Base-by-base conservation (phyloP, 2,113 vertebrate species). In the Sus scrofa region DNA sequence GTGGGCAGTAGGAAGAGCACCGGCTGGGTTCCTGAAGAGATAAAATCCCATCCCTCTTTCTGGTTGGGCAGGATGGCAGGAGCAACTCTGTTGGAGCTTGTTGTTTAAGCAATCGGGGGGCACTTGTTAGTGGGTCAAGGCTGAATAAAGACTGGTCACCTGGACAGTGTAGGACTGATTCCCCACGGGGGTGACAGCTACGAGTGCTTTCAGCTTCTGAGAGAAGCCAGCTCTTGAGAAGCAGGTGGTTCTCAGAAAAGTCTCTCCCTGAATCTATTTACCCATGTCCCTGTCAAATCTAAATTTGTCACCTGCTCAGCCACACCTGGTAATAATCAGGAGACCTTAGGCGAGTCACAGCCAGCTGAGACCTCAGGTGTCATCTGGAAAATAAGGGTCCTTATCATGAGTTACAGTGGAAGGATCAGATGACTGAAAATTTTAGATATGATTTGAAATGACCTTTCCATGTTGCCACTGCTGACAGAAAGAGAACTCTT, bases 161-260 rank as follows among this genome's bases (percentile, higher is more conserved):
- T 65, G 60, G 5, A 11, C 2, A 24, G 1, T 10, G 6, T 13
- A 22, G 4, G 4, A 12, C 4, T 0, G 1, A 26, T 3, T 26
- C 7, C 44, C 58, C 18, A 22, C 3, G 50, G 52, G 52, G 37
- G 20, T 0, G 37, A 22, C 52, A 62, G 18, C 27, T 12, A 5
- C 30, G n/a, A 12, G 44, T 4, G 44, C 44, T 54, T 63, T 50
- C 26, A 26, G 24, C 18, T 32, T 0, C 3, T 65, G 26, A 2
- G 6, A 8, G 30, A 65, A 39, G 30, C 58, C 32, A 52, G 54
- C 44, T 62, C 70, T 65, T 24, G 22, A 34, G 86, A 56, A 65
- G 26, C 26, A 30, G 34, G 13, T 0, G 54, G 6, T n/a, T 37
- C 56, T 63, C 44, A 26, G 74, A 24, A 39, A 86, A 14, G 62